Evolutionary conservation across 2,888 invertebrate species (phyloP).

Genomic region (Nephrotoma appendiculata): DNA sequence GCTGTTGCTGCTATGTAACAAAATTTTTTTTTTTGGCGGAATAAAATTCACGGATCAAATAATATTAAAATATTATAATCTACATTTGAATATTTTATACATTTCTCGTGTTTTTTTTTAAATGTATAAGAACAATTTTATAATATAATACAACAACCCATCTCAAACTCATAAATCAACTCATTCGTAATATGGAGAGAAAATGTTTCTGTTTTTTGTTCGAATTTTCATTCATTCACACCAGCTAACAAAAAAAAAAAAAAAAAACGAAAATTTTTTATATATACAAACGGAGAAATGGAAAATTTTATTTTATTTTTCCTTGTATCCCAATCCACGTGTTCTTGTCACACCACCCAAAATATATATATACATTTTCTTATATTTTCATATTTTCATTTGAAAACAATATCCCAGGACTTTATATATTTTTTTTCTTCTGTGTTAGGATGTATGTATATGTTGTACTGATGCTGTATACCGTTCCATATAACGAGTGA

Average conservation of each 20-base stretch:
- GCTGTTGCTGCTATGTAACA: not conserved
- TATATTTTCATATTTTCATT: constrained; percentile 1
- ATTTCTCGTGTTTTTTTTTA: not conserved
- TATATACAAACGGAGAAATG: not conserved
- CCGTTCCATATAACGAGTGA: not conserved
- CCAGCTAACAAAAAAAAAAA: not conserved
- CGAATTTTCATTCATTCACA: constrained; percentile 1
- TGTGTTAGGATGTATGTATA: not conserved
- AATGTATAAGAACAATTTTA: not conserved
- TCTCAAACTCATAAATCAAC: constrained; percentile 4
- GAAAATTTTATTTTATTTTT: not conserved
- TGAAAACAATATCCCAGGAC: constrained; percentile 1
- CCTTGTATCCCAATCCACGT: not conserved
- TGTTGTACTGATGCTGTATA: not conserved
- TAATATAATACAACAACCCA: not conserved
- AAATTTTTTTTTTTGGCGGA: not conserved
- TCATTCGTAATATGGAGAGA: not conserved
- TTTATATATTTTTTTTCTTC: not conserved
- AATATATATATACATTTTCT: not conserved
- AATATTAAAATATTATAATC: not conserved
- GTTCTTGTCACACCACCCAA: constrained; percentile 2
- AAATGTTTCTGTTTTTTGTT: constrained; percentile 3
- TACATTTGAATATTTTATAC: not conserved
- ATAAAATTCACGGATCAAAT: not conserved
- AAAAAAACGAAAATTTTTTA: not conserved